These are phyloP conservation scores for Corydoras sp. DNA, from an alignment of 2,113 vertebrate species.

Conservation along the genomic window DNA sequence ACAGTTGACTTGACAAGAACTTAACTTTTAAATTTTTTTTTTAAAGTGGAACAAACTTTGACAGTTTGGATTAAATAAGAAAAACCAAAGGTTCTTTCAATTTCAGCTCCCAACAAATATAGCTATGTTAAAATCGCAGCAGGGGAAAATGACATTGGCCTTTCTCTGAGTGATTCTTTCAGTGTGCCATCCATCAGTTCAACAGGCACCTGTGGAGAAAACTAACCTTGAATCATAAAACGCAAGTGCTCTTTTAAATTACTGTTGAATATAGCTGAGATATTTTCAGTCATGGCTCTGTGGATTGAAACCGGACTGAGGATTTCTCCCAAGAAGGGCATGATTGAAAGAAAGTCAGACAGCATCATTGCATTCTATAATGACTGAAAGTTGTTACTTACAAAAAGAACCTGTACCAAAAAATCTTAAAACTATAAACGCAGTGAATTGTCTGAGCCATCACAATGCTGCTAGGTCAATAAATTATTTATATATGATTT, in stretches of 20 bases:
- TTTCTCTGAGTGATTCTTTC: slow-evolving; percentile 17
- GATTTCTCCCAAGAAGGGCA: background rate
- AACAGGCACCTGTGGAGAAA: slow-evolving; percentile 20
- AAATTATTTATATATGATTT: too few relatives aligned
- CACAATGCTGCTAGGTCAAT: too few relatives aligned
- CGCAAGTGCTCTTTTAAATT: slow-evolving; percentile 15
- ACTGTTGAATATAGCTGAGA: slow-evolving; percentile 24
- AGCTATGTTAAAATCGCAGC: background rate
- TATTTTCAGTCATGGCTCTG: slow-evolving; percentile 7
- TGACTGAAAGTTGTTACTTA: too few relatives aligned
- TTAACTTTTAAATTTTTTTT: background rate
- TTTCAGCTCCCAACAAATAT: background rate
- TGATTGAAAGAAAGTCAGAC: background rate
- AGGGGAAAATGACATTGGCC: slow-evolving; percentile 8
- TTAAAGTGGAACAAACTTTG: background rate
- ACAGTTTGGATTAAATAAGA: background rate
- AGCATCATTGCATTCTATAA: too few relatives aligned
- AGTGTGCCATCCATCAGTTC: slow-evolving; percentile 24
- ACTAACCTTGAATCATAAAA: slow-evolving; percentile 34
- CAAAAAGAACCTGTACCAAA: too few relatives aligned
- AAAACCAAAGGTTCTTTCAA: background rate
- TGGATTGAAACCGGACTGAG: slow-evolving; percentile 15
- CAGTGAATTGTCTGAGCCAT: too few relatives aligned
- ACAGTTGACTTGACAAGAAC: background rate
- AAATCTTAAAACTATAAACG: too few relatives aligned